Base-by-base conservation (phyloP, 2,888 invertebrate species). In the Caenorhabditis sp. region DNA sequence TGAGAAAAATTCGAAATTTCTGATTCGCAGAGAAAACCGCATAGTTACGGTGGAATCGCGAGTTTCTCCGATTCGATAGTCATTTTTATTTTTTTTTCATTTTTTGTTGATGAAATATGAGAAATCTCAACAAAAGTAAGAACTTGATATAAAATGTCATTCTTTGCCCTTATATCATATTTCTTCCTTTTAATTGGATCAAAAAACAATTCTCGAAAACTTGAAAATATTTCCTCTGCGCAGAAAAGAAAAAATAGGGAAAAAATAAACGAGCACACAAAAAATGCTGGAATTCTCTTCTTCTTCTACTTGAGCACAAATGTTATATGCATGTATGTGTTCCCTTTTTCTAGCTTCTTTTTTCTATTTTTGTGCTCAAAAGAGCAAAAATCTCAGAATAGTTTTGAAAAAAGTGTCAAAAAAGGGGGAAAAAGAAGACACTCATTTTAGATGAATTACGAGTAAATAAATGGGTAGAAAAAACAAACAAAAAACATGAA, bases 181-280 rank as follows among this genome's bases (percentile, higher is more conserved):
- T n/a, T n/a, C n/a, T n/a, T n/a, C n/a, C n/a, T n/a, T n/a, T n/a
- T 38, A 21, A 20, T 27, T 53, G 26, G 56, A 31, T 38, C 36
- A 49, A 63, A 63, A 54, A 54, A 54, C 23, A 54, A 8, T 21
- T 54, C 64, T 63, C 38, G 27, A 53, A 64, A 65, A 54, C 12
- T 21, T 54, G 21, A 17, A 23, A 17, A 54, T 25, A 54, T 21
- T 54, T 2, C 23, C 21, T 8, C n/a, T 3, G 14, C 27, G 26
- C n/a, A 52, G 21, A n/a, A 17, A 52, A 5, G 54, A 25, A 56
- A 56, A 56, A 56, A 5, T 21, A 10, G 26, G 25, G 26, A 23
- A 14, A 56, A 54, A 54, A 14, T 14, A 21, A 25, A 23, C 23
- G 54, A 25, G 56, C 56, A 17, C 23, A 56, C 27, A 25, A 56